Evolutionary conservation across 2,113 vertebrate species (phyloP), one percentile per base, ranked within the genome.

Genomic region (Jaculus jaculus): DNA sequence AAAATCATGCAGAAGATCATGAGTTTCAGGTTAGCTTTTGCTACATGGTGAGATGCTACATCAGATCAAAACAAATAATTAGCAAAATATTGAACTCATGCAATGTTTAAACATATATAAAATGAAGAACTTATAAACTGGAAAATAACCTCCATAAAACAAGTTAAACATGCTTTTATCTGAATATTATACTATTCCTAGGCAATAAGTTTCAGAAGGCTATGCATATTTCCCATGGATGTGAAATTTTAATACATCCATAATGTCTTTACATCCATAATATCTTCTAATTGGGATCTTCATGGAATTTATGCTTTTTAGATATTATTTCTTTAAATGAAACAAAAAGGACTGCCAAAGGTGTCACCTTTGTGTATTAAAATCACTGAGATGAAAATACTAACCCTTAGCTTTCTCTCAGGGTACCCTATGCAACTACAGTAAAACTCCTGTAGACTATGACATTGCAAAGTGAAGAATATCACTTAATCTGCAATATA

Each of bases 341-440:
- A 39, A 39, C 7, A 66, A 72, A 47, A 1, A 60, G 11, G 11
- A 65, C 0, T 0, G 0, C 8, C 23, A 26, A 3, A 47, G 18
- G 3, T 37, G 12, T 26, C 7, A 20, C 7, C 0, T 1, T 39
- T 81, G 20, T 39, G 5, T 66, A 26, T 4, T 7, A 47, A 91
- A n/a, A 54, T 10, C 16, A 23, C 2, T 1, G 17, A 84, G 3
- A 10, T 42, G 1, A 18, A 73, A 24, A 3, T 5, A 8, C 12
- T 34, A 66, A 20, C 23, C 4, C 23, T 69, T 20, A 73, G 6
- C 84, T 39, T 60, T 78, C 20, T 79, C 58, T 73, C 17, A n/a
- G 30, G 21, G 37, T 9, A 83, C 6, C 2, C 10, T 78, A 23
- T 68, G 10, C 10, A 80, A 54, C 11, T 12, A 75, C 2, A 71